Percentiles rank a stretch among this genome's conserved stretches.
Conservation (phyloP, 2,797 vertebrate species). For the Enteromius unitaeniatus region DNA sequence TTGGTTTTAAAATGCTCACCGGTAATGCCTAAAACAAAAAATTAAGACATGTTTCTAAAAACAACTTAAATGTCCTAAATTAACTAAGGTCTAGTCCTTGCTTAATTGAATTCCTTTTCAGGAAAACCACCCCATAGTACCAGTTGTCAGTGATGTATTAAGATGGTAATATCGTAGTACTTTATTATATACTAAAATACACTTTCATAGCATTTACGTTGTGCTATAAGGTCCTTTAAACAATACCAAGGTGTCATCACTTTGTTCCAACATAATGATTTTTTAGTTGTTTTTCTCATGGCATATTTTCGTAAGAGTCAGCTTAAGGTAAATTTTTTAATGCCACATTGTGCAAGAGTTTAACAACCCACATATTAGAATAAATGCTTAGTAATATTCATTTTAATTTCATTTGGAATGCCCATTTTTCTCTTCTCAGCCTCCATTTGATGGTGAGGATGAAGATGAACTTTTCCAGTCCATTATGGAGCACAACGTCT, state of each 20-base stretch:
- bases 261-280: neutral
- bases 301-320: neutral
- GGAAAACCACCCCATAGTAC: neutral
- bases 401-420: neutral
- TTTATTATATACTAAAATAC: neutral
- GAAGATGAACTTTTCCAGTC: constrained; percentile 96
- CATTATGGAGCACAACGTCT: constrained; percentile 97
- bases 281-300: neutral
- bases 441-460: constrained; percentile 95
- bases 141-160: neutral
- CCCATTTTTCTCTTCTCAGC: constrained; percentile 73
- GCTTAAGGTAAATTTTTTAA: neutral
- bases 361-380: neutral
- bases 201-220: neutral
- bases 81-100: too few relatives aligned
- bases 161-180: neutral
- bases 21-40: too few relatives aligned
- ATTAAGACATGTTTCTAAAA: too few relatives aligned
- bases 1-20: too few relatives aligned
- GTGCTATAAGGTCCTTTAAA: neutral
- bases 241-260: neutral
- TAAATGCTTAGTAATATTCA: neutral
- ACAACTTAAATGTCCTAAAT: too few relatives aligned
- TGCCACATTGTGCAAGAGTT: neutral
- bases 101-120: too few relatives aligned